Base-by-base conservation (phyloP, 2,113 vertebrate species). In the Zingel zingel region DNA sequence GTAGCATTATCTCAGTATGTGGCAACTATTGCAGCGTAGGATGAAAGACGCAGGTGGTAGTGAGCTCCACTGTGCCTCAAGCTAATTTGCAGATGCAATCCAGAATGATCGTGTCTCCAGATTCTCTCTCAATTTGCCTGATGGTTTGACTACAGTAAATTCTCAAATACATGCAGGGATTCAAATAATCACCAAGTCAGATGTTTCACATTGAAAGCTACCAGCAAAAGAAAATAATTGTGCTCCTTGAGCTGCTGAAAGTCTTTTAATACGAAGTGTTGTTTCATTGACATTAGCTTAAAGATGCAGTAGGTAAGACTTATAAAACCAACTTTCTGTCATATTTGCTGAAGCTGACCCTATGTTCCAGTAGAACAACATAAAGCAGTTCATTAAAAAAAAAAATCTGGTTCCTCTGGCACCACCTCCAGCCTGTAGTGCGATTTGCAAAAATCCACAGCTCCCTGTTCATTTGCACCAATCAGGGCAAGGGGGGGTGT, bases 1-100 rank as follows among this genome's bases (percentile, higher is more conserved):
- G 82, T 72, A 58, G 85, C 59, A 86, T 89, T 87, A 88, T 87
- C 91, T 89, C 89, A 72, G 86, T 89, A 87, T 89, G 88, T 88
- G 90, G 90, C 80, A 84, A 81, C 82, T 83, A 84, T 89, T 86
- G 88, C 86, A 56, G 82, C 48, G 87, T 70, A 30, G 90, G 77
- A 91, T 85, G 86, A 88, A 87, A 88, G 86, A 88, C 66, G 64
- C 84, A 78, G 87, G 89, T 83, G 81, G 89, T 53, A 23, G 50
- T 54, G 88, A 80, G 85, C 72, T 53, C 69, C 48, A 30, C 54
- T n/a, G 47, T 33, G 83, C 87, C 85, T 88, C 73, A 1, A 88
- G 87, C 86, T 92, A 84, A 83, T 88, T 83, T 80, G 53, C 36
- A 6, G 77, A 79, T 79, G 62, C 77, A 82, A 75, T 71, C 78